Conservation (phyloP, 2,888 invertebrate genomes). For the Amblyteles armatorius region DNA sequence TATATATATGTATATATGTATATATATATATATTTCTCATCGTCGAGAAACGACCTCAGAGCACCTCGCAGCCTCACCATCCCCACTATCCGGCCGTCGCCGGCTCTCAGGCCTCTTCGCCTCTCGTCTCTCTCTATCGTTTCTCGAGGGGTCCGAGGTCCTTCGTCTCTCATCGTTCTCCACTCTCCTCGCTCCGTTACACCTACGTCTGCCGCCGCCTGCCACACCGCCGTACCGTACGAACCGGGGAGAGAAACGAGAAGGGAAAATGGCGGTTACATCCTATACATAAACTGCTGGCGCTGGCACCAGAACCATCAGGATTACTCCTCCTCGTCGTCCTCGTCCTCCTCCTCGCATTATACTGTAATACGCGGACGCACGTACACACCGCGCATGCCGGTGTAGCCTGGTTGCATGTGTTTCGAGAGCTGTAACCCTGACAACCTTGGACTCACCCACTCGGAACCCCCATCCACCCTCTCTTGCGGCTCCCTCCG, state of each 20-base stretch:
- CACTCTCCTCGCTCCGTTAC: conserved; percentile 75
- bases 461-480: conserved; percentile 77
- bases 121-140: conserved; percentile 8
- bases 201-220: conserved; percentile 73
- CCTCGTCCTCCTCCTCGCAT: neutral
- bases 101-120: neutral
- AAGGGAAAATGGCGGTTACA: conserved; percentile 77
- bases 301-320: conserved; percentile 28
- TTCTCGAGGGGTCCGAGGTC: conserved; percentile 60
- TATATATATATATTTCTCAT: conserved; percentile 59
- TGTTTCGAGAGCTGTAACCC: conserved; percentile 84
- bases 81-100: conserved; percentile 13
- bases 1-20: neutral
- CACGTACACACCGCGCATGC: conserved; percentile 65
- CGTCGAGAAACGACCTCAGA: conserved; percentile 62
- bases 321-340: conserved; percentile 36
- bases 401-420: conserved; percentile 70
- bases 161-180: conserved; percentile 69
- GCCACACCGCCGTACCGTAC: conserved; percentile 73
- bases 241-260: conserved; percentile 61
- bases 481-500: conserved; percentile 50
- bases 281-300: conserved; percentile 16
- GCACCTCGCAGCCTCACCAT: conserved; percentile 62
- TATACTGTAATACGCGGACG: neutral
- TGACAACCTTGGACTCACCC: conserved; percentile 83